Percentiles rank a stretch among this genome's conserved stretches.
Evolutionary conservation across 2,797 vertebrate genomes (phyloP).

Genomic region (Gobio occitaniae): DNA sequence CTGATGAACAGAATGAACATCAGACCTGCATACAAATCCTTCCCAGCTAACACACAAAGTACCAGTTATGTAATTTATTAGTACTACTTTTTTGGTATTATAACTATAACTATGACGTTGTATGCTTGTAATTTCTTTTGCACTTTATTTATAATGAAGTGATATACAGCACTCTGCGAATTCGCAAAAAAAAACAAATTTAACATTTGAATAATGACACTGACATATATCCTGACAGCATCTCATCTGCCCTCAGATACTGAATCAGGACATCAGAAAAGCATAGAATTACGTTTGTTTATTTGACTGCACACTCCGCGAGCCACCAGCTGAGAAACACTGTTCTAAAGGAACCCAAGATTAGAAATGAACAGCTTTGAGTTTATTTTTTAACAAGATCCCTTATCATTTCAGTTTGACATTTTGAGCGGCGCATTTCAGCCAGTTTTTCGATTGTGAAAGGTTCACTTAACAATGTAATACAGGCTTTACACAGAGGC

Average conservation of each 20-base stretch:
- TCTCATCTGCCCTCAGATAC: neutral
- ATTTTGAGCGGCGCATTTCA: neutral
- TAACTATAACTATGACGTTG: too few relatives aligned
- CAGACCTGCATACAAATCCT: too few relatives aligned
- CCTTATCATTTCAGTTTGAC: neutral
- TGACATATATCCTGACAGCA: neutral
- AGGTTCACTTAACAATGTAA: constrained; percentile 29
- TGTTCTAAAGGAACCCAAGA: neutral
- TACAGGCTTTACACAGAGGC: neutral
- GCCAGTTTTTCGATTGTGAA: neutral
- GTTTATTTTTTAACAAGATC: neutral
- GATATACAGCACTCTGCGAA: too few relatives aligned
- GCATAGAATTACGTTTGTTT: neutral
- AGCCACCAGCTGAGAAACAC: too few relatives aligned
- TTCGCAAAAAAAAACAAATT: too few relatives aligned
- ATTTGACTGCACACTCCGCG: too few relatives aligned
- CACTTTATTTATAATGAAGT: too few relatives aligned
- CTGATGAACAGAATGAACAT: too few relatives aligned
- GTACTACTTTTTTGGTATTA: too few relatives aligned
- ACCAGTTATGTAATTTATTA: too few relatives aligned
- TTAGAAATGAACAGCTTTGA: neutral
- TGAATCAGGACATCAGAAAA: neutral
- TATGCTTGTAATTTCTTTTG: too few relatives aligned
- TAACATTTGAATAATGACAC: neutral
- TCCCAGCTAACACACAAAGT: too few relatives aligned